These are phyloP conservation scores for Casuarius casuarius DNA, from an alignment of 2,113 vertebrate genomes.

Conservation along the genomic window DNA sequence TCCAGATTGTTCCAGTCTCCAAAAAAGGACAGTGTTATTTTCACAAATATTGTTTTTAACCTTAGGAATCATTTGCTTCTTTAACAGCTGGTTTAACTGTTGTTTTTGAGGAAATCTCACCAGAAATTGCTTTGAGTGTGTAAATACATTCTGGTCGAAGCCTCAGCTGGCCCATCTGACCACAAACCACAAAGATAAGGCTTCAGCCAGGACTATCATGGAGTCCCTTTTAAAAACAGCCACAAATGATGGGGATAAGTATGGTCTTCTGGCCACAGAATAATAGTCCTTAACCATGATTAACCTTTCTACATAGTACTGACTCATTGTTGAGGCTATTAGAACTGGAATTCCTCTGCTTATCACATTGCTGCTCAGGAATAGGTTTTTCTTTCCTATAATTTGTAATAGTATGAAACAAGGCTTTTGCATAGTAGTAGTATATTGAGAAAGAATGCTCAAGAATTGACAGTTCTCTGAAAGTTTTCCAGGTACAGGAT, in stretches of 20 bases:
- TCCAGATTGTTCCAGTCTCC: neutral
- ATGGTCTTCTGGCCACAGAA: conserved; percentile 61
- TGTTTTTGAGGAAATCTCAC: conserved; percentile 24
- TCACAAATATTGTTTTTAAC: conserved; percentile 16
- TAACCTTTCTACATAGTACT: conserved; percentile 6
- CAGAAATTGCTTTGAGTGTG: neutral
- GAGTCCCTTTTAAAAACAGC: conserved; percentile 50
- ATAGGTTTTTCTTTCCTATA: neutral
- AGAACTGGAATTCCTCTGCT: neutral
- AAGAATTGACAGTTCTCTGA: neutral
- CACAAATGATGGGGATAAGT: conserved; percentile 62
- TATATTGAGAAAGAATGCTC: neutral
- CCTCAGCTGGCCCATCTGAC: conserved; percentile 40
- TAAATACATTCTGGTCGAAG: neutral
- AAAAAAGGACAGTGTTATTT: neutral
- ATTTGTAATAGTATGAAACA: neutral
- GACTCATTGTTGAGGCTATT: neutral
- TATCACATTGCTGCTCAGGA: neutral
- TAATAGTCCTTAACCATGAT: conserved; percentile 47
- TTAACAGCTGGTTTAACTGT: conserved; percentile 17
- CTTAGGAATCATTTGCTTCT: neutral
- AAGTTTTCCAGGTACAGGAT: neutral
- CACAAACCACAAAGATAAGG: conserved; percentile 74
- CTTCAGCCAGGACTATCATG: conserved; percentile 28
- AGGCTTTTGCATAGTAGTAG: neutral